Base-by-base conservation (phyloP, 2,888 invertebrate genomes). In the Drosophila anceps region DNA sequence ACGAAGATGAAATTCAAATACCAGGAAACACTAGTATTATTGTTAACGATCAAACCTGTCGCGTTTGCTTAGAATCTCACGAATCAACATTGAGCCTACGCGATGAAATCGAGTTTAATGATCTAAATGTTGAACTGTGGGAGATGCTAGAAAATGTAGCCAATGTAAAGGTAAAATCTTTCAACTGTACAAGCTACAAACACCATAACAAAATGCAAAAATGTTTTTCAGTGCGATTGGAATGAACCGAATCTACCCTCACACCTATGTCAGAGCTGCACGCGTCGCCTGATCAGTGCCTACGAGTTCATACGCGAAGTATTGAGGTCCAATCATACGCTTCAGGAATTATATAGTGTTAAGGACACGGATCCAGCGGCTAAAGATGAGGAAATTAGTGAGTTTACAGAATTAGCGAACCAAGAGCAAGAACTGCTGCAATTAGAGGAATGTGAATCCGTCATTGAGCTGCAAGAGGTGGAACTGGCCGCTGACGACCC, bases 291-390 rank as follows among this genome's bases (percentile, higher is more conserved):
- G 4, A 73, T 92, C 6, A 82, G 76, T 24, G 90, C 92, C 1
- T 92, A 90, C 64, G 89, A 91, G 59, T 92, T 92, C 44, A 85
- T 92, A 31, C 58, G 86, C 4, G 84, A 81, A 15, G 85, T 91
- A 2, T 85, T 91, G 60, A 84, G 75, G n/a, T 86, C 91, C 0
- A 90, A 92, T 58, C 68, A 72, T 31, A 70, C 76, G 5, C 62
- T 91, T 2, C 74, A 69, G 31, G 80, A 80, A 51, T 64, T 71
- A 29, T 73, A 37, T 41, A 50, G 20, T 51, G 70, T 39, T 4
- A 35, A 64, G 10, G 48, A 60, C 27, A 35, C 15, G 35, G 53
- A 79, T 12, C 64, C 57, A n/a, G 18, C 71, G 2, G 8, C 1
- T 43, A 59, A 29, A n/a, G 15, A n/a, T 13, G 20, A 43, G 3